phyloP scores from a whole-genome alignment of 2,113 vertebrate species.

The Heteronetta atricapilla region DNA sequence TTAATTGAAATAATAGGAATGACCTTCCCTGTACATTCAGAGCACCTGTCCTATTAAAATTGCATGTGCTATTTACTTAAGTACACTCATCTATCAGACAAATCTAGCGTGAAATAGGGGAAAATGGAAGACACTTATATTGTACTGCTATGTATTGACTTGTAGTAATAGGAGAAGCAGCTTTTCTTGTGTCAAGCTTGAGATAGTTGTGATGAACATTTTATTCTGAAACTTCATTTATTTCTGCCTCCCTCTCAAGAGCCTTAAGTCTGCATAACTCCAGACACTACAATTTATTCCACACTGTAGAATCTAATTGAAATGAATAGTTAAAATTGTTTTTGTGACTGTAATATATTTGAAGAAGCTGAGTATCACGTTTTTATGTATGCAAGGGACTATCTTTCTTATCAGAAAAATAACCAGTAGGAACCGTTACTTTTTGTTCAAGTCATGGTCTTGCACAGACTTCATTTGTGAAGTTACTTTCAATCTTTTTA shows the following conservation, averaged over 20 bases:
- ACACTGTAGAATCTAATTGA: not conserved
- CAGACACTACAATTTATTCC: slow-evolving; percentile 4
- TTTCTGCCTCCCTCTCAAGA: slow-evolving; percentile 37
- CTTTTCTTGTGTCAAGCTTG: slow-evolving; percentile 61
- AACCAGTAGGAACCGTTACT: not conserved
- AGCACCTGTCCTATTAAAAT: slow-evolving; percentile 81
- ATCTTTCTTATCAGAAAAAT: not conserved
- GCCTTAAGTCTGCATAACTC: slow-evolving; percentile 29
- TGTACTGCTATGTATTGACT: slow-evolving; percentile 62
- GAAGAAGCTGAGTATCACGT: not conserved
- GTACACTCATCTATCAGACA: slow-evolving; percentile 78
- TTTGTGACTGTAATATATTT: not conserved
- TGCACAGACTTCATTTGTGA: not conserved
- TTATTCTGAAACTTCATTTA: slow-evolving; percentile 65
- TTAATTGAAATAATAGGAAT: slow-evolving; percentile 84
- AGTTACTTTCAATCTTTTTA: not conserved
- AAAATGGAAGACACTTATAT: slow-evolving; percentile 74
- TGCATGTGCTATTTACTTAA: slow-evolving; percentile 75
- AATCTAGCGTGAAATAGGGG: slow-evolving; percentile 78
- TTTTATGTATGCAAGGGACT: not conserved
- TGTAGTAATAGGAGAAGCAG: slow-evolving; percentile 48
- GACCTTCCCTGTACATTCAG: slow-evolving; percentile 76
- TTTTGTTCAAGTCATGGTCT: not conserved
- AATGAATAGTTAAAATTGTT: not conserved
- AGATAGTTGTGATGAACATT: slow-evolving; percentile 57